Evolutionary conservation across 1,140 invertebrate genomes (phyloP), one percentile per base, ranked within the genome.

Genomic region (Hycleus cichorii): DNA sequence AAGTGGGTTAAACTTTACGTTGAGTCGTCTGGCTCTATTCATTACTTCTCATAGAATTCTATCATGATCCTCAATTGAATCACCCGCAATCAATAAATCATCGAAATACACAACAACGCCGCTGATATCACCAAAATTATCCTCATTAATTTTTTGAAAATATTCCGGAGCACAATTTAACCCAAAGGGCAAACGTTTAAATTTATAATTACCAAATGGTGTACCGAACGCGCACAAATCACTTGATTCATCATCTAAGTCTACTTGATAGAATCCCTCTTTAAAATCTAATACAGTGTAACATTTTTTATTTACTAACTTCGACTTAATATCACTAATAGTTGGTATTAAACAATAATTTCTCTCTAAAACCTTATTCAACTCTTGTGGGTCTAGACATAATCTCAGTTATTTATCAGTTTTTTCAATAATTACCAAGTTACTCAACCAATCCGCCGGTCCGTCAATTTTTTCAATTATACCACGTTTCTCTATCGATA

Each of bases 141-240:
- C 10, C 9, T 42, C 5, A 42, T n/a, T 42, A 0, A 42, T 4
- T 44, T 42, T 49, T 18, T 46, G 68, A 60, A 74, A 76, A 1
- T 66, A 58, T 48, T 70, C 72, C 10, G 64, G 63, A 32, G 58
- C 57, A 10, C 47, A 64, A 27, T 26, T 47, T 7, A 71, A 49
- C 1, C 73, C 73, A 62, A 74, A 72, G 7, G 71, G 74, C 32
- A 76, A 56, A 25, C 72, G 40, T 0, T 59, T 12, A 58, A 62
- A 76, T 27, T 64, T 57, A 54, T 71, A 77, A 39, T 65, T 51
- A 9, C 74, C 73, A 64, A 68, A 71, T 18, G 68, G 59, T 3
- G 64, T 63, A 47, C 45, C 53, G 47, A 69, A 65, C 0, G 60
- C 69, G 51, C 67, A 69, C 8, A 64, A 59, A 43, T 70, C 51